These are phyloP conservation scores for Pachyuromys duprasi DNA, from an alignment of 2,797 vertebrate genomes.

Conservation along the genomic window DNA sequence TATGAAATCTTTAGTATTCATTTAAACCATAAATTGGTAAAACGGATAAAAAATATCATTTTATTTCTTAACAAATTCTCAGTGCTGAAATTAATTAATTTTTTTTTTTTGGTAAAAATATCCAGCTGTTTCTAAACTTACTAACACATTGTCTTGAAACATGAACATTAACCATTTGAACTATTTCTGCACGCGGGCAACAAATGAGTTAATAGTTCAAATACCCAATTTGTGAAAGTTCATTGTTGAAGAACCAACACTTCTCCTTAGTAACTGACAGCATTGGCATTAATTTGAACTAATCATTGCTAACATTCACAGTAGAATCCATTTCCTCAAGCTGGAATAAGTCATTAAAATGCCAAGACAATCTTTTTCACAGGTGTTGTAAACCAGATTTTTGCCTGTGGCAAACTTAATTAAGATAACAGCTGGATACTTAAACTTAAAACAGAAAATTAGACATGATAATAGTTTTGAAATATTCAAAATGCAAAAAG, in stretches of 20 bases:
- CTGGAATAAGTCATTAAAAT: slow-evolving; percentile 85
- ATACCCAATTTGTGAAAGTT: slow-evolving; percentile 80
- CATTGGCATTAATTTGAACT: slow-evolving; percentile 78
- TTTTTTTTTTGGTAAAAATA: slow-evolving; percentile 36
- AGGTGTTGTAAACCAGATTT: slow-evolving; percentile 85
- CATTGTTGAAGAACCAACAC: slow-evolving; percentile 79
- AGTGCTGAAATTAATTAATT: slow-evolving; percentile 39
- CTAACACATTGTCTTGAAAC: slow-evolving; percentile 72
- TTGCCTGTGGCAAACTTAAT: slow-evolving; percentile 87
- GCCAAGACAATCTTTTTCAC: slow-evolving; percentile 83
- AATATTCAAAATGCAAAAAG: slow-evolving; percentile 60
- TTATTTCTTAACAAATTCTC: not conserved
- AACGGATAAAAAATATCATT: not conserved
- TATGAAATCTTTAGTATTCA: not conserved
- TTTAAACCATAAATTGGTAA: not conserved
- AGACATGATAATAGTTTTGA: slow-evolving; percentile 74
- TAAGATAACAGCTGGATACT: slow-evolving; percentile 86
- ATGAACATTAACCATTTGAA: slow-evolving; percentile 76
- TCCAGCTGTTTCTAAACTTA: slow-evolving; percentile 28
- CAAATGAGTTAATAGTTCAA: slow-evolving; percentile 84
- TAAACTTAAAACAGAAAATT: slow-evolving; percentile 81
- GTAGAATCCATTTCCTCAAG: slow-evolving; percentile 75
- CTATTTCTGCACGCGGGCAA: slow-evolving; percentile 84
- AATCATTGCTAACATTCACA: slow-evolving; percentile 80
- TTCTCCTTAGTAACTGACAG: slow-evolving; percentile 85